A percentile compares a stretch with the other conserved stretches of the same genome.
Conservation (phyloP, 2,113 vertebrate species). For the Ploceus nigricollis region DNA sequence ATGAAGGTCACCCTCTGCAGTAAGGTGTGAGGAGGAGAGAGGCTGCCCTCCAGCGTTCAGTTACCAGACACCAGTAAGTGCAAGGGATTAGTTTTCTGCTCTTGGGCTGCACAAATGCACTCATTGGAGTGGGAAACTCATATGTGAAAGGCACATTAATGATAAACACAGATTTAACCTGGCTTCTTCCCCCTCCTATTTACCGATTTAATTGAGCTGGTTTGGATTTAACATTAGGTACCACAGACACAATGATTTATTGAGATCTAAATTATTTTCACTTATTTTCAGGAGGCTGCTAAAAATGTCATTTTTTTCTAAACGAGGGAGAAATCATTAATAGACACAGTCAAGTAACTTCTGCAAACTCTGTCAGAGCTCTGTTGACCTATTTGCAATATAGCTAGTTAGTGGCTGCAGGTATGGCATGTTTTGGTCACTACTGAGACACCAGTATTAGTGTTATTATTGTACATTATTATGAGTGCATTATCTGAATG, state of each 20-base stretch:
- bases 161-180: not conserved
- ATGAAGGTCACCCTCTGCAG: not conserved
- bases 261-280: not conserved
- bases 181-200: not conserved
- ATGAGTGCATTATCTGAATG: not conserved
- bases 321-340: not conserved
- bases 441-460: not conserved
- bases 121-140: rapidly evolving
- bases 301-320: not conserved
- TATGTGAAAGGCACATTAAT: not conserved
- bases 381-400: not conserved
- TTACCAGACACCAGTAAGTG: not conserved
- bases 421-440: not conserved
- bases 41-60: slow-evolving; percentile 20
- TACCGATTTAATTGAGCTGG: not conserved
- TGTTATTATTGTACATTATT: not conserved
- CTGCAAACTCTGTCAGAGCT: not conserved
- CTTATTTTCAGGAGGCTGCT: not conserved
- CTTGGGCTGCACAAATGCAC: not conserved
- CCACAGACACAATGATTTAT: not conserved
- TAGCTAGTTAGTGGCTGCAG: not conserved
- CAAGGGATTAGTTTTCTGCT: not conserved
- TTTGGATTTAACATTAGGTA: not conserved
- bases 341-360: not conserved
- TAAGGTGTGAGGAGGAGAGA: not conserved